phyloP scores from a whole-genome alignment of 2,888 invertebrate genomes.

The Rhagophthalmus giganteus region DNA sequence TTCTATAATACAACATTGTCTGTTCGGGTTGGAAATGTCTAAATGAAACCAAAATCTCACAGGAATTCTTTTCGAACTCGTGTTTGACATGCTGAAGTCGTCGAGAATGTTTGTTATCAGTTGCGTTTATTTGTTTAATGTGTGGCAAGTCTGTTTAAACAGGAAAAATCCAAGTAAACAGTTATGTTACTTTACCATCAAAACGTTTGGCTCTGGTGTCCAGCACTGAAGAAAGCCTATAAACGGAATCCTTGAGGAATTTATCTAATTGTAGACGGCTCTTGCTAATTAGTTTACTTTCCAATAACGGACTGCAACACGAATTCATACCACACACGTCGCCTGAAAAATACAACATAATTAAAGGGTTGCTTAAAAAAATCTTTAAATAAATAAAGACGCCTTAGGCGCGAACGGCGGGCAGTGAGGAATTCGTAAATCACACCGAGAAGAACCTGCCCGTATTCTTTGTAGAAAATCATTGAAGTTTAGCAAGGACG shows the following conservation, averaged over 20 bases:
- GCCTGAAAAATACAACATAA: conserved; percentile 61
- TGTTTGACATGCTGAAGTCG: conserved; percentile 3
- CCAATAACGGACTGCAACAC: conserved; percentile 71
- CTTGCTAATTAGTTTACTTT: conserved; percentile 69
- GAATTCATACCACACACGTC: conserved; percentile 56
- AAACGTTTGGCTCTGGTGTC: conserved; percentile 78
- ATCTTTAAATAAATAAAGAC: too few species aligned
- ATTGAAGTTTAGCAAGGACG: conserved; percentile 23
- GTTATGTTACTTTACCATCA: conserved; percentile 68
- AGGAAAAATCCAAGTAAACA: conserved; percentile 24
- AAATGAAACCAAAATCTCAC: too few species aligned
- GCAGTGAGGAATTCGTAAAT: conserved; percentile 14
- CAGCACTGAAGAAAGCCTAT: conserved; percentile 73
- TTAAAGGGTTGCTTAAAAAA: too few species aligned
- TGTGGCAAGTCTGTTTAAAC: conserved; percentile 15
- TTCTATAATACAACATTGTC: too few species aligned
- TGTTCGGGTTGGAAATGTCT: too few species aligned
- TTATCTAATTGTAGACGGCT: conserved; percentile 75
- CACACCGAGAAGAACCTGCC: conserved; percentile 3
- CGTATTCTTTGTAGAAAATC: conserved; percentile 22
- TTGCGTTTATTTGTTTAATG: conserved; percentile 22
- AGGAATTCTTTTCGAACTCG: conserved; percentile 1
- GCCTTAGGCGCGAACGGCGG: background rate
- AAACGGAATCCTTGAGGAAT: conserved; percentile 74
- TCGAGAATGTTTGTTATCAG: conserved; percentile 18